Evolutionary conservation across 2,888 invertebrate species (phyloP), one percentile per base, ranked within the genome.

Genomic region (Copidosoma aretas): DNA sequence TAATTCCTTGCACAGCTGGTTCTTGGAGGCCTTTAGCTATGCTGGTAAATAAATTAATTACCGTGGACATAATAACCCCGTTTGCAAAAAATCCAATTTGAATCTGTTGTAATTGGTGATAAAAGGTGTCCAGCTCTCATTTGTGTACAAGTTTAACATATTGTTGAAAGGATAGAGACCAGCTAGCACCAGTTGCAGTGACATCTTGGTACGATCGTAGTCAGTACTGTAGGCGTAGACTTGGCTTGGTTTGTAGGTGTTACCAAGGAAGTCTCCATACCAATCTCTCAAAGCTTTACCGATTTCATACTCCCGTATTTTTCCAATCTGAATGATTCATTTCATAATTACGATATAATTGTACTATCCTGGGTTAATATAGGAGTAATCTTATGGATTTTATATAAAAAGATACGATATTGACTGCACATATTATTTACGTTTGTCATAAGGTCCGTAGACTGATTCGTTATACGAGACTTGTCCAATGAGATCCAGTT

Each of bases 391-490:
- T 5, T 5, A 32, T 32, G 32, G 32, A 32, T 32, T 32, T 32
- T 8, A 32, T 52, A 46, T 19, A 22, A 46, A 22, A 41, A 24
- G 3, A 22, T 10, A 21, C n/a, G n/a, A n/a, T n/a, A n/a, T n/a
- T n/a, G 17, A 51, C 12, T 32, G 32, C 32, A 32, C n/a, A n/a
- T n/a, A n/a, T n/a, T 25, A 73, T 73, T 79, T 79, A 87, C 88
- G 73, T 85, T 85, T 8, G 88, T 87, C 32, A 89, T 79, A 85
- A 1, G 87, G 87, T 84, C 87, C 86, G 61, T 82, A 83, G 19
- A 79, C 79, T 46, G 84, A 84, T 53, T 84, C 78, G 21, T 78
- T 73, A 72, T 87, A 79, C 0, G 85, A 84, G 78, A 89, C 88
- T 21, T 83, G n/a, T n/a, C 86, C 19, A 87, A 81, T 76, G 24